Evolutionary conservation across 2,113 vertebrate species (phyloP), one percentile per base, ranked within the genome.

Genomic region (Equus przewalskii): DNA sequence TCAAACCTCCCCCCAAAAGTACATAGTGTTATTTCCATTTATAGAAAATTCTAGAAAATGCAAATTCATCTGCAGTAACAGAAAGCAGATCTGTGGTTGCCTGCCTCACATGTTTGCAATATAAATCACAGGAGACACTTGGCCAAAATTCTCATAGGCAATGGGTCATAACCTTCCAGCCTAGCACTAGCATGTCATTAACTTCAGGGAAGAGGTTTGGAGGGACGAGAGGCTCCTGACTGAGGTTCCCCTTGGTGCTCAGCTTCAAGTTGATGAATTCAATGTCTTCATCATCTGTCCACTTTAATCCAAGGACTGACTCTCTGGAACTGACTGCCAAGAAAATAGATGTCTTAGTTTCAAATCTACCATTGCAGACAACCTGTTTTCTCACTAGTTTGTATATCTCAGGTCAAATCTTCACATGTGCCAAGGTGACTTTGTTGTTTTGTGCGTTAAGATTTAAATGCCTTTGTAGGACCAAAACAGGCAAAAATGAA

Each of bases 41-140:
- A 36, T 73, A 51, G 69, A 89, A 87, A 89, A 51, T 67, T 94
- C 36, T 91, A 78, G 65, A 85, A 93, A 96, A 87, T 58, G 56
- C 26, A 56, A 62, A 78, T 41, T 79, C 13, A 49, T 65, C n/a
- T 89, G 11, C n/a, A 69, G 14, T 81, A 33, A 91, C 5, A 78
- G 51, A 73, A 96, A 84, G 65, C 7, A 70, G 41, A 79, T 67
- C 51, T 26, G 46, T 60, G 26, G 9, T 28, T 92, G 41, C 18
- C 36, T 56, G 36, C 16, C 19, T 72, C 64, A 41, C 16, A 33
- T 49, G 18, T 36, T 89, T 80, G 18, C 10, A 64, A 30, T 62
- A 49, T 76, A 62, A 93, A 84, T 76, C 70, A 93, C 8, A 36
- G 62, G n/a, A 76, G 67, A 67, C 79, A 26, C 7, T 49, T 92